phyloP scores from a whole-genome alignment of 2,888 invertebrate species.

The Drosophila yooni region DNA sequence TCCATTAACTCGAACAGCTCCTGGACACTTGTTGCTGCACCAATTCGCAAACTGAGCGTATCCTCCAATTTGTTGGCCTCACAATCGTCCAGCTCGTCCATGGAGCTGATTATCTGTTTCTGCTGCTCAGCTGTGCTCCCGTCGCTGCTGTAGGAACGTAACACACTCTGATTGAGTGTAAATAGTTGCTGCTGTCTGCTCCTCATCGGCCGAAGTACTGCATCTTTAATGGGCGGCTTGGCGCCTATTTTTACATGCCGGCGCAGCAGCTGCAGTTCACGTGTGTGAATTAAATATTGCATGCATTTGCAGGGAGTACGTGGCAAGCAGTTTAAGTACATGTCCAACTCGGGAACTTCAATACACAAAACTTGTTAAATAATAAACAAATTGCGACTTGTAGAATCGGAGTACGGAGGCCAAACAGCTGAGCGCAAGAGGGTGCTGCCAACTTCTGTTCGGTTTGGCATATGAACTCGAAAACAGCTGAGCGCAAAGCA shows the following conservation, averaged over 20 bases:
- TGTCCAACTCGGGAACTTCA: constrained; percentile 25
- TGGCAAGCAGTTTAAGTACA: constrained; percentile 62
- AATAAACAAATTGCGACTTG: constrained; percentile 49
- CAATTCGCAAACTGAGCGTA: not conserved
- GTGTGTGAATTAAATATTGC: constrained; percentile 46
- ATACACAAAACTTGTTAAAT: constrained; percentile 68
- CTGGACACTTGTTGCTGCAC: not conserved
- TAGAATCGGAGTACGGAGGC: constrained; percentile 23
- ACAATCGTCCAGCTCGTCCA: constrained; percentile 29
- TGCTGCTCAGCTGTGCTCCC: constrained; percentile 1
- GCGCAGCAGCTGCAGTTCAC: constrained; percentile 52
- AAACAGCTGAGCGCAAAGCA: constrained; percentile 44
- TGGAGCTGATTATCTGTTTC: constrained; percentile 23
- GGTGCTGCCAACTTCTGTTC: constrained; percentile 26
- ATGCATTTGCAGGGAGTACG: constrained; percentile 62
- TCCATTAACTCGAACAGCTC: constrained; percentile 31
- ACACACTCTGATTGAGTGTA: not conserved
- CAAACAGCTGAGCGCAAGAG: constrained; percentile 10
- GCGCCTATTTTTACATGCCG: constrained; percentile 40
- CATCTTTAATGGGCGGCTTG: constrained; percentile 31
- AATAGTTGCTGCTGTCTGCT: not conserved
- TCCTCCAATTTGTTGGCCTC: not conserved
- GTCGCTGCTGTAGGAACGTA: constrained; percentile 1
- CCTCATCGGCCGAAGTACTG: not conserved
- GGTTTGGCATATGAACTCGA: not conserved